Evolutionary conservation across 2,113 vertebrate species (phyloP), one percentile per base, ranked within the genome.

Genomic region (Daboia siamensis): DNA sequence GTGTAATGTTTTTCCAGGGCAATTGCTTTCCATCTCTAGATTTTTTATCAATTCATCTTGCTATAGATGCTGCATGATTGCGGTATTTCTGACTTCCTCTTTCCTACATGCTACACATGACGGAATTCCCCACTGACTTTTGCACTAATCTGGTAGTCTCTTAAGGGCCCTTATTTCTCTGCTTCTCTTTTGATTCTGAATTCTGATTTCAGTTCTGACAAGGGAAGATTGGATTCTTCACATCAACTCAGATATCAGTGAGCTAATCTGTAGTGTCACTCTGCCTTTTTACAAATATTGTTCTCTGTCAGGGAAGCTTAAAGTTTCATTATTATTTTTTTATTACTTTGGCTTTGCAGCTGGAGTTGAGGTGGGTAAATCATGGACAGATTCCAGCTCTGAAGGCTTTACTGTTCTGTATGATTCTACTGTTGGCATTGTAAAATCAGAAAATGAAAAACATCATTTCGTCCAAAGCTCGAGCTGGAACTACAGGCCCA

Each of bases 391-490:
- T 90, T 59, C 92, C 74, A 90, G 46, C 74, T 61, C 15, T 86
- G 57, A 52, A 85, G 39, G 26, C 89, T 59, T 12, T 74, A 29
- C 93, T 61, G 15, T 52, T 89, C 46, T 74, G 44, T 85, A 13
- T 20, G 23, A 15, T 91, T 92, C 57, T 56, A n/a, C 86, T 51
- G 80, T 59, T 57, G n/a, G 52, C 46, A 74, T 89, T 85, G 89
- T 92, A 87, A 94, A 94, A 52, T 56, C 39, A 33, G 56, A 52
- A 86, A 52, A 86, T 88, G 86, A 86, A 91, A 91, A 86, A 85
- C 57, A 90, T 85, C 39, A 55, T 92, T 88, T 51, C 48, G 92
- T 84, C 74, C 26, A 85, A 57, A 89, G 89, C 64, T 39, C 26
- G 8, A 54, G 8, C 26, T 92, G 93, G 90, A 89, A 89, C 80